These are phyloP conservation scores for Netelia virgata DNA, from an alignment of 2,888 invertebrate genomes.

Conservation along the genomic window DNA sequence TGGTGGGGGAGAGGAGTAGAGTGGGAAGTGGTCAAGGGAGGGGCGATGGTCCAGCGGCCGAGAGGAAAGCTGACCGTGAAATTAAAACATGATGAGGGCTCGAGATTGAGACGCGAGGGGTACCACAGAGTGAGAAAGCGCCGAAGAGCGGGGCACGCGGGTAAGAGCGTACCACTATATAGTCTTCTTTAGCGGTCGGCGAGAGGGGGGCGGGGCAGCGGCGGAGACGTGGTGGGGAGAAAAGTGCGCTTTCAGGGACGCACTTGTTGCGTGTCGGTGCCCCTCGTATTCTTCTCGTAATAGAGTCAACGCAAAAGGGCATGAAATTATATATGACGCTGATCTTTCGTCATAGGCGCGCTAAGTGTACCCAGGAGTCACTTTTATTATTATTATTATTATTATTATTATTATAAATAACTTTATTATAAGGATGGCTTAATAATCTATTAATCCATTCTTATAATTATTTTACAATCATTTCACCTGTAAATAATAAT, in stretches of 20 bases:
- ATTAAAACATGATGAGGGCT: conserved; percentile 82
- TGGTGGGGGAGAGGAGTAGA: conserved; percentile 65
- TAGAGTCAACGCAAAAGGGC: conserved; percentile 13
- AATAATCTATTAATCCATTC: no score
- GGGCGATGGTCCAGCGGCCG: conserved; percentile 67
- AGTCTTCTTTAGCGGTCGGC: background rate
- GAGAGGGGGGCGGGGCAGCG: conserved; percentile 31
- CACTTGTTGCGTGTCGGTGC: conserved; percentile 64
- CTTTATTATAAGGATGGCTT: no score
- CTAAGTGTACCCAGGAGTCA: background rate
- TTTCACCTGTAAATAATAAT: background rate
- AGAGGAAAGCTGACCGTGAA: conserved; percentile 80
- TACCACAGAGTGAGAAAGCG: conserved; percentile 70
- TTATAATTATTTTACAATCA: background rate
- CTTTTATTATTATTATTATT: background rate
- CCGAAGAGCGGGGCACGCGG: conserved; percentile 39
- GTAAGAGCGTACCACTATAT: conserved; percentile 54
- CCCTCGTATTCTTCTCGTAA: conserved; percentile 41
- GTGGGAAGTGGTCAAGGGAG: conserved; percentile 65
- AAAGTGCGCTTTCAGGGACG: conserved; percentile 72
- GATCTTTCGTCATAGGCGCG: conserved; percentile 35
- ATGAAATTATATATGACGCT: conserved; percentile 46
- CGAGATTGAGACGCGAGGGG: conserved; percentile 80
- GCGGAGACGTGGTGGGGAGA: conserved; percentile 50
- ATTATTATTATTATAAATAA: no score